phyloP scores from a whole-genome alignment of 2,113 vertebrate species.

The Eurystomus gularis region DNA sequence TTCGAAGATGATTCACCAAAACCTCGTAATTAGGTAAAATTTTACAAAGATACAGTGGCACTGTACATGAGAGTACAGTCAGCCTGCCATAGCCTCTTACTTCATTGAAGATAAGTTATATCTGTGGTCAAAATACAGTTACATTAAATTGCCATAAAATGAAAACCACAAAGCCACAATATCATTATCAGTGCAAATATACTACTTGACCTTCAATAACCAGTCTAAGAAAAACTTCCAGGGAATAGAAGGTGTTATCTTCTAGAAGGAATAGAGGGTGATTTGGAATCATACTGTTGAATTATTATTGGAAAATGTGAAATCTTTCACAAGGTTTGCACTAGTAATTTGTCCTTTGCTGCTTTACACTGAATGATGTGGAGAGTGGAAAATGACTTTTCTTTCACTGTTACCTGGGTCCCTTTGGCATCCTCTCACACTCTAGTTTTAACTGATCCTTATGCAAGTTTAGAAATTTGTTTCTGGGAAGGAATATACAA shows the following conservation, averaged over 20 bases:
- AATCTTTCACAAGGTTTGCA: not conserved
- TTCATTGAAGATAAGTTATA: not conserved
- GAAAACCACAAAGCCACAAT: not conserved
- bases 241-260: not conserved
- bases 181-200: not conserved
- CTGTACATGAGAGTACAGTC: not conserved
- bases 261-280: not conserved
- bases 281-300: not conserved
- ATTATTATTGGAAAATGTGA: not conserved
- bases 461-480: not conserved
- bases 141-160: not conserved
- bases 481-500: not conserved
- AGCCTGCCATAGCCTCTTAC: accelerated
- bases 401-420: not conserved
- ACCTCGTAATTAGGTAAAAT: not conserved
- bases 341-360: not conserved
- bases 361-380: not conserved
- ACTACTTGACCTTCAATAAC: not conserved
- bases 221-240: not conserved
- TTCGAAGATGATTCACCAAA: not conserved
- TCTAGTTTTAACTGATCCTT: not conserved
- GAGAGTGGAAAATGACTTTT: not conserved
- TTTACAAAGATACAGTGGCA: not conserved
- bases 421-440: not conserved
- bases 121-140: not conserved